Evolutionary conservation across 2,797 vertebrate genomes (phyloP), one percentile per base, ranked within the genome.

Genomic region (Leptatherina wallacei): DNA sequence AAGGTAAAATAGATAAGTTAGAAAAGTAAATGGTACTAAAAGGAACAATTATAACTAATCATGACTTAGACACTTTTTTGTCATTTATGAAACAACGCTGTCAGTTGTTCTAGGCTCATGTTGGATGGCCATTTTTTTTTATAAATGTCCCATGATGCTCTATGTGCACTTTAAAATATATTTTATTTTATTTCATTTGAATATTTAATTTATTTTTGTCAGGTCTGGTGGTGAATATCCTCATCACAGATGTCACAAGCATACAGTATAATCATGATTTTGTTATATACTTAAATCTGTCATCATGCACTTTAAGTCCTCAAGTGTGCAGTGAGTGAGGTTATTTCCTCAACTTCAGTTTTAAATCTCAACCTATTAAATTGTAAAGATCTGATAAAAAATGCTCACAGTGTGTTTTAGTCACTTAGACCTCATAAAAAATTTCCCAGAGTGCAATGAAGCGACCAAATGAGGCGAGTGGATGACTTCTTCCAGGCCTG

Each of bases 381-480:
- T 91, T 89, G 86, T 83, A 88, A 91, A 91, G 89, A 88, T 91
- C 87, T 89, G 84, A 87, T 91, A 74, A 85, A 91, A 91, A 94
- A 93, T 90, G 90, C 89, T 87, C 89, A 87, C 88, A 79, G 90
- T 83, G 59, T 92, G 91, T 92, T 95, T 94, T 91, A 94, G 93
- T 92, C 93, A 95, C 93, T 95, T 95, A 94, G 89, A 86, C 83
- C 90, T 94, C 93, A 94, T 95, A 89, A 95, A 94, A 94, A 92
- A 94, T 95, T 95, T 94, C 92, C 91, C 68, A 80, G 91, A 75
- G 91, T 91, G 91, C 92, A 91, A 90, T 83, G 92, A 92, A 91
- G 92, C 87, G 75, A 83, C 90, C 85, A 90, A 86, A 86, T 89
- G 87, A 89, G 82, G 80, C 68, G 70, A 91, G 88, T 87, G 90